These are phyloP conservation scores for Venusia cambrica DNA, from an alignment of 2,888 invertebrate genomes.

Conservation along the genomic window DNA sequence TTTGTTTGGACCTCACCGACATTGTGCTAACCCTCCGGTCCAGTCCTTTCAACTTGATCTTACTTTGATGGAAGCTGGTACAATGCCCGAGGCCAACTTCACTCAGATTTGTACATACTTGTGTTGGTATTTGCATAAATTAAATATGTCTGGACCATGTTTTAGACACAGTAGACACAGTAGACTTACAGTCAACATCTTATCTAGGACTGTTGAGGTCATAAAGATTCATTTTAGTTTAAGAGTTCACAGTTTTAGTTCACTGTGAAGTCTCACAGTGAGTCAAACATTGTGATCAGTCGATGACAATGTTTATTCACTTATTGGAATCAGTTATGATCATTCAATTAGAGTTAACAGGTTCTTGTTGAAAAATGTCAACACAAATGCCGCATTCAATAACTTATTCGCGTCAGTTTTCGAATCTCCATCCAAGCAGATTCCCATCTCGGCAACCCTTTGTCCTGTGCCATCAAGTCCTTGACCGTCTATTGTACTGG, in stretches of 20 bases:
- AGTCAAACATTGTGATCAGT: no score
- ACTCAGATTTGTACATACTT: conserved; percentile 39
- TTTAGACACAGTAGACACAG: no score
- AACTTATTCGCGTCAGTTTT: conserved; percentile 16
- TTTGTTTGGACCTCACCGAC: conserved; percentile 78
- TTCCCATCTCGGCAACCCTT: conserved; percentile 55
- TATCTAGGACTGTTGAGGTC: conserved; percentile 4
- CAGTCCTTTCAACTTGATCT: conserved; percentile 69
- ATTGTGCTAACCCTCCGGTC: conserved; percentile 76
- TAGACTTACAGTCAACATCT: neutral
- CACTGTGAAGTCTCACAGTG: no score
- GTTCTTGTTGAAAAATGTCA: no score
- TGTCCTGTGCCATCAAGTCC: conserved; percentile 70
- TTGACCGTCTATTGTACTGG: conserved; percentile 71
- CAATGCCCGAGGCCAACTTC: conserved; percentile 54
- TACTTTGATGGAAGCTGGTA: conserved; percentile 68
- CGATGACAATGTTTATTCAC: no score
- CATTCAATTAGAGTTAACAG: conserved; percentile 1
- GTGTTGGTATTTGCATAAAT: conserved; percentile 45
- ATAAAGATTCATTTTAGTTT: no score
- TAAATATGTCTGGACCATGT: conserved; percentile 14
- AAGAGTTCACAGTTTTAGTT: no score
- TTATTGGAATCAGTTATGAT: no score
- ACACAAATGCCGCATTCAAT: no score
- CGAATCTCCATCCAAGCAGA: conserved; percentile 29